A percentile compares a stretch with the other conserved stretches of the same genome.
phyloP scores from a whole-genome alignment of 23 tunicate species.

The Styela plicata region DNA sequence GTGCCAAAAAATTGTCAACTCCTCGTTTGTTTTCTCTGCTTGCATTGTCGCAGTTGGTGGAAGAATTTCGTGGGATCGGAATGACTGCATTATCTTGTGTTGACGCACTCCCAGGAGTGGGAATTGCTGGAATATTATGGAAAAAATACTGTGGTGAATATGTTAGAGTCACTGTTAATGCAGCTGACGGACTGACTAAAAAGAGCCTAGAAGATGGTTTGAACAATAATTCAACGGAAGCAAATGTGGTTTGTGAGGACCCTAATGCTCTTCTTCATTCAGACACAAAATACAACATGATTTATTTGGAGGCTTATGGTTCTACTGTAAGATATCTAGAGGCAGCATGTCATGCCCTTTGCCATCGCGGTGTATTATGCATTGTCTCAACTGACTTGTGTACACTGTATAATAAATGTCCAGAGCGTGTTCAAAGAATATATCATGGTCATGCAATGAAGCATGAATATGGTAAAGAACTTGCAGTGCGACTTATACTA shows the following conservation, averaged over 20 bases:
- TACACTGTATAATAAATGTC: conserved; percentile 55
- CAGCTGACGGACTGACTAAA: not conserved
- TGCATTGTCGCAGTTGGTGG: conserved; percentile 3
- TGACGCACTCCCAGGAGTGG: conserved; percentile 57
- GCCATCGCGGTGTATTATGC: conserved; percentile 60
- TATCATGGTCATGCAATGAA: conserved; percentile 59
- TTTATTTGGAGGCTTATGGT: conserved; percentile 56
- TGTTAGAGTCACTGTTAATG: conserved; percentile 43
- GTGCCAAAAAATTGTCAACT: conserved; percentile 6
- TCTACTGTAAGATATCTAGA: conserved; percentile 53
- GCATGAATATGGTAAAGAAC: conserved; percentile 62
- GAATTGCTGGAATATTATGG: conserved; percentile 70
- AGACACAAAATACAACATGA: conserved; percentile 37
- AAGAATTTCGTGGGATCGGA: conserved; percentile 18
- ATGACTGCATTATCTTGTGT: conserved; percentile 21
- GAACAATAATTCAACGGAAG: not conserved
- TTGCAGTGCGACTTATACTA: conserved; percentile 49
- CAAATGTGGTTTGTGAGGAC: conserved; percentile 38
- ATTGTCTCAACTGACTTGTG: conserved; percentile 57
- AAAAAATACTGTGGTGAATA: conserved; percentile 7
- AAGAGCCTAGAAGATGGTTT: not conserved
- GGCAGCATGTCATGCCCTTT: conserved; percentile 50
- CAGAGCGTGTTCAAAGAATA: conserved; percentile 47
- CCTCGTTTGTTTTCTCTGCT: conserved; percentile 16
- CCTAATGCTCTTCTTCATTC: conserved; percentile 60